phyloP scores from a whole-genome alignment of 2,797 vertebrate species.

The Pseudocheirus occidentalis region DNA sequence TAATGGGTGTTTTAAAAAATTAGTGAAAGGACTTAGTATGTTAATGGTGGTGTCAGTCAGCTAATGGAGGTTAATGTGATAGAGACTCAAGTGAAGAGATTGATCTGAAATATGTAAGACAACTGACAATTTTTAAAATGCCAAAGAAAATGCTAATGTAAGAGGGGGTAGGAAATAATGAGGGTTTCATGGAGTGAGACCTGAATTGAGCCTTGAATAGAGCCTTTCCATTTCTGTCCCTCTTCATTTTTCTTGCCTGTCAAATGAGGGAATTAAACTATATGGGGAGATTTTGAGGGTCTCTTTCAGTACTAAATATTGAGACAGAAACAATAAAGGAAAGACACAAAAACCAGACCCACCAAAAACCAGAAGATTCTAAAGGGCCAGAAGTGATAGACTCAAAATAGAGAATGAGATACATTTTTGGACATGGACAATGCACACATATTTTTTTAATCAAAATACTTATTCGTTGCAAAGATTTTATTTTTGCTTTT shows the following conservation, averaged over 20 bases:
- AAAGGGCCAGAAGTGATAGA: background rate
- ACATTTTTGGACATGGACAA: background rate
- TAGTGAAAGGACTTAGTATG: background rate
- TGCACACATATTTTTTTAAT: background rate
- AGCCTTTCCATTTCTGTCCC: background rate
- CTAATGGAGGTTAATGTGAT: background rate
- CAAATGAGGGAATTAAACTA: background rate
- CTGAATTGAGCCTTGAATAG: background rate
- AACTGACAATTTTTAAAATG: background rate
- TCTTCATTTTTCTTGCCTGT: background rate
- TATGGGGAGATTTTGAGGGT: background rate
- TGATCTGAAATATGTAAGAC: background rate
- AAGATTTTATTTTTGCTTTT: background rate
- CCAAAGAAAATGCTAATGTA: conserved; percentile 1
- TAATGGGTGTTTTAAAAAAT: background rate
- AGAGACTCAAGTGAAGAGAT: background rate
- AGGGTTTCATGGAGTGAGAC: background rate
- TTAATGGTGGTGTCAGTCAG: background rate
- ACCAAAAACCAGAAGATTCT: background rate
- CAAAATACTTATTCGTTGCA: background rate
- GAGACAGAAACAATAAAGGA: background rate
- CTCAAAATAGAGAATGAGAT: background rate
- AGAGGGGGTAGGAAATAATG: background rate
- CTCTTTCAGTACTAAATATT: background rate
- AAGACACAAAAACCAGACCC: background rate